Evolutionary conservation across 1,140 invertebrate species (phyloP).

Genomic region (Bombus sibiricus): DNA sequence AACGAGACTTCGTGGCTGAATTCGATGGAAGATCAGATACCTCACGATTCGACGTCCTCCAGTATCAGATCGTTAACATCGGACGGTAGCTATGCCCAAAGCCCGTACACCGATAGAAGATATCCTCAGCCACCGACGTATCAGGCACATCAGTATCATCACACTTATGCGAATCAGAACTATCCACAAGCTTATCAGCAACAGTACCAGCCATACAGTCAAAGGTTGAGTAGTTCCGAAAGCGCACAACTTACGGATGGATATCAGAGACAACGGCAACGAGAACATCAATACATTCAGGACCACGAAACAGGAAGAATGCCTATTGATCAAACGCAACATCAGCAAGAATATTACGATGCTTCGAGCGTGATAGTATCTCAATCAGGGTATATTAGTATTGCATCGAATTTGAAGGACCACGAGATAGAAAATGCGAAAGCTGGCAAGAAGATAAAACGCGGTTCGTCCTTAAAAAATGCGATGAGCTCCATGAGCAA

Average conservation of each 20-base stretch:
- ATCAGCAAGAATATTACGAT: conserved; percentile 81
- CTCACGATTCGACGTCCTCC: conserved; percentile 84
- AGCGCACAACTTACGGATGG: conserved; percentile 74
- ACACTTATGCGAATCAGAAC: conserved; percentile 75
- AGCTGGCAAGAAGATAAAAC: conserved; percentile 86
- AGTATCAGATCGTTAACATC: conserved; percentile 84
- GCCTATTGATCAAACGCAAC: conserved; percentile 82
- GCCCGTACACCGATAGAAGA: conserved; percentile 84
- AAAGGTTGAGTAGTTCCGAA: conserved; percentile 68
- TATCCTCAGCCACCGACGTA: conserved; percentile 79
- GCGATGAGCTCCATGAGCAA: conserved; percentile 91
- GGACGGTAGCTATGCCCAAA: conserved; percentile 85
- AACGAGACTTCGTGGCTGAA: conserved; percentile 85
- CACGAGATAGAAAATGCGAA: conserved; percentile 83
- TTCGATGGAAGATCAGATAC: conserved; percentile 84
- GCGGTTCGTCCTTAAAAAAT: conserved; percentile 88
- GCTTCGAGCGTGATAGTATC: conserved; percentile 88
- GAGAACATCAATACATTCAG: conserved; percentile 77
- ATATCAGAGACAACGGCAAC: conserved; percentile 77
- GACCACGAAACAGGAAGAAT: conserved; percentile 69
- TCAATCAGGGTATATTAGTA: conserved; percentile 91
- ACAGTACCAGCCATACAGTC: conserved; percentile 77
- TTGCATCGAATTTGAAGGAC: conserved; percentile 87
- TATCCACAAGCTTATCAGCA: conserved; percentile 78
- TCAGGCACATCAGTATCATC: conserved; percentile 75